Conservation (phyloP, 2,113 vertebrate species). For the Saiga tatarica region DNA sequence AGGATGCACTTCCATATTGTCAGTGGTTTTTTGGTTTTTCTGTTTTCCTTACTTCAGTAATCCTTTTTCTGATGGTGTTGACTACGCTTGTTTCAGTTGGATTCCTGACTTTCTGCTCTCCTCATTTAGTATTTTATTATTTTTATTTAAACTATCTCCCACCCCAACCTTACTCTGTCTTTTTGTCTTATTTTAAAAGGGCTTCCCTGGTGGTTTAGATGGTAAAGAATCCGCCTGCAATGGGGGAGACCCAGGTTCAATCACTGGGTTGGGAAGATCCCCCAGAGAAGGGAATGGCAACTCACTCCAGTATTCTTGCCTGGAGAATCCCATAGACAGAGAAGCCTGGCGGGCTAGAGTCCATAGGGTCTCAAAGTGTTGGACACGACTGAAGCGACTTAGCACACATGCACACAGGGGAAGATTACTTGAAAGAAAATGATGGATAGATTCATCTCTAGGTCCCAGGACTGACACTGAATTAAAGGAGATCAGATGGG, state of each 20-base stretch:
- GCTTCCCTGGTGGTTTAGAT: neutral
- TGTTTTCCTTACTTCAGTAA: neutral
- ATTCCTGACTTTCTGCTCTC: neutral
- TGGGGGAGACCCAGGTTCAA: neutral
- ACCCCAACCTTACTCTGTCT: neutral
- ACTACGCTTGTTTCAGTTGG: neutral
- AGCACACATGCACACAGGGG: neutral
- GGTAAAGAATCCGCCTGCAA: neutral
- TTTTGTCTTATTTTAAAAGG: conserved; percentile 18
- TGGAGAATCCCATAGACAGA: neutral
- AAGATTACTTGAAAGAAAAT: neutral
- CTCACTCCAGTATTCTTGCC: neutral
- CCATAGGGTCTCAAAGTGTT: neutral
- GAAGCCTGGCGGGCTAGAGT: neutral
- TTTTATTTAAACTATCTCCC: neutral
- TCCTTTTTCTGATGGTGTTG: neutral
- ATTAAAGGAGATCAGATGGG: neutral
- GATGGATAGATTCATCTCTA: neutral
- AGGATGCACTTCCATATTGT: neutral
- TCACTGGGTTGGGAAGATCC: neutral
- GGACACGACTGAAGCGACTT: neutral
- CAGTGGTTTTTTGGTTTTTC: neutral
- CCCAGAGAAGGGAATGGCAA: neutral
- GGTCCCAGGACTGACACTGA: neutral
- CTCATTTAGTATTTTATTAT: neutral